Base-by-base conservation (phyloP, 2,888 invertebrate species). In the Macrosiphum euphorbiae region DNA sequence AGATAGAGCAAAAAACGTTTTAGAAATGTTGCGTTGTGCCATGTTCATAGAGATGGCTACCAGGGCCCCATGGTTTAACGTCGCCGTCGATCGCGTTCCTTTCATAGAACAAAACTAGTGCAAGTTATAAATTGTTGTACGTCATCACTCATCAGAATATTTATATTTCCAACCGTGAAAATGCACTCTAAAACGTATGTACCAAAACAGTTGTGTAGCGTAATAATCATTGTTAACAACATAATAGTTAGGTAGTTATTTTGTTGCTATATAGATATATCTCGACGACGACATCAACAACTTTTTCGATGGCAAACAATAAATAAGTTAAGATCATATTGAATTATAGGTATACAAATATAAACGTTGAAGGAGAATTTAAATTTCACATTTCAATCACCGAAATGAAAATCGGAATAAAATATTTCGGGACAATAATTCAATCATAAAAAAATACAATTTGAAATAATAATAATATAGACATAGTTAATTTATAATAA, bases 1-100 rank as follows among this genome's bases (percentile, higher is more conserved):
- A 35, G 20, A 78, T 78, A 52, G 35, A 88, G 3, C 7, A 52
- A 67, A 67, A 88, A 67, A 78, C 24, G 28, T 84, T 52, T 41
- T 44, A 86, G 10, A 47, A 26, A 52, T n/a, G 78, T 84, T 92
- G 52, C 92, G 92, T 92, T 78, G 78, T 55, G 55, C 84, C 88
- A 88, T 50, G 89, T 89, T 89, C 88, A 89, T 92, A 89, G 92
- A 92, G 84, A 85, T 26, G 47, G 26, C 55, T 88, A 92, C 89
- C 92, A 92, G 92, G 92, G 58, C 26, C 92, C 28, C 35, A 92
- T 92, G 55, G 78, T 35, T 35, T 35, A 78, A 20, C 35, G 78
- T 20, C 11, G 5, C 58, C 26, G 3, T 67, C 16, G 50, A 10
- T 11, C 10, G 50, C 52, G 78, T 67, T 86, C 87, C 87, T 50